Percentiles rank a stretch among this genome's conserved stretches.
Evolutionary conservation across 2,888 invertebrate species (phyloP).

Genomic region (Heliconius charithonia): DNA sequence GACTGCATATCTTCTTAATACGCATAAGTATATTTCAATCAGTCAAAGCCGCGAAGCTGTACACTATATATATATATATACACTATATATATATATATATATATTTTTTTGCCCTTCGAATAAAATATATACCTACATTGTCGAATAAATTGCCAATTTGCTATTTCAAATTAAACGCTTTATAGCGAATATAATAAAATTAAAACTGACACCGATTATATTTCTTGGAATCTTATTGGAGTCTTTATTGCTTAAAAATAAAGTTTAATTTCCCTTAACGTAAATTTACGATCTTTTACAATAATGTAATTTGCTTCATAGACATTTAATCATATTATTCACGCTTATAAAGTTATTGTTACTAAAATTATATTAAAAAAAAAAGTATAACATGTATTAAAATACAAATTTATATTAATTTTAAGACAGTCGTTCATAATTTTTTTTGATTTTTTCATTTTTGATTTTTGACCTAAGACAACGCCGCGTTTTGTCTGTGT

Average conservation of each 20-base stretch:
- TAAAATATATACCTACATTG: neutral
- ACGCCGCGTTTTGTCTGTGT: neutral
- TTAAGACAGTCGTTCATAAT: no score
- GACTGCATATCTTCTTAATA: neutral
- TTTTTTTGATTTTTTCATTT: no score
- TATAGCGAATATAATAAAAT: conserved; percentile 39
- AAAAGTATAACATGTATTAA: neutral
- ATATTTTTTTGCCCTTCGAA: neutral
- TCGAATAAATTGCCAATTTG: conserved; percentile 38
- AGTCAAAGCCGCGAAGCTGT: no score
- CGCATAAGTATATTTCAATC: neutral
- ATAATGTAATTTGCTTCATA: conserved; percentile 30
- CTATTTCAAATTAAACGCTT: conserved; percentile 38
- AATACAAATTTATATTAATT: no score
- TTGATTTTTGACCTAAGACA: neutral
- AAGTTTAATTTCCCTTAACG: neutral
- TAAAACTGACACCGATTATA: conserved; percentile 7
- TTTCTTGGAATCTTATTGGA: neutral
- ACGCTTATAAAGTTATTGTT: conserved; percentile 29
- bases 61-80: neutral
- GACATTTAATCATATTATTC: conserved; percentile 32
- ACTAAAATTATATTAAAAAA: conserved; percentile 15
- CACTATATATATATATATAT: neutral
- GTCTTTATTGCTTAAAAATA: neutral
- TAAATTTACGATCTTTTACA: conserved; percentile 15